Evolutionary conservation across 2,797 vertebrate genomes (phyloP).

Genomic region (Meda fulgida): DNA sequence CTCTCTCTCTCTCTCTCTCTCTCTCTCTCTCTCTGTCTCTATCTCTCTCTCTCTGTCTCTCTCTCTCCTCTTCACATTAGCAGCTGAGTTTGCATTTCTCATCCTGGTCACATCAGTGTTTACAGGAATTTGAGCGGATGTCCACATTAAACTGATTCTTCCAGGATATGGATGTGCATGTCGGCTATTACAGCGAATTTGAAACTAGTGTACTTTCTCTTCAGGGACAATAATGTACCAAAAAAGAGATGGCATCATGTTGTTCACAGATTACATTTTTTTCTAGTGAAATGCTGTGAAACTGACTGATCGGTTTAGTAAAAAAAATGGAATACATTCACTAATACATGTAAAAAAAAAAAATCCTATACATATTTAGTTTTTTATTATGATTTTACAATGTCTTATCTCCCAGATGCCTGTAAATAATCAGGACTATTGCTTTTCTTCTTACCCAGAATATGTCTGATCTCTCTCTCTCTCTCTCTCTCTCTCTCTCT

Average conservation of each 20-base stretch:
- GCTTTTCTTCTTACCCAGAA: slow-evolving; percentile 9
- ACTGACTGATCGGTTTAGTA: not conserved
- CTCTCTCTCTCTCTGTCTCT: slow-evolving; percentile 1
- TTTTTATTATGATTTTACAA: not conserved
- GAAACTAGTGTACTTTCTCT: not conserved
- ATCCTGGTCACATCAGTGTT: not conserved
- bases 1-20: not conserved
- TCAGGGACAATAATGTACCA: not conserved
- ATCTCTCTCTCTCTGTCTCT: slow-evolving; percentile 8
- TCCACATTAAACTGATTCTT: slow-evolving; percentile 6
- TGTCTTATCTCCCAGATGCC: not conserved
- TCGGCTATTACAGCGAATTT: not conserved
- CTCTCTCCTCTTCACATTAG: not conserved
- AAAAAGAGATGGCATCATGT: not conserved
- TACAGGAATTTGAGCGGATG: slow-evolving; percentile 13
- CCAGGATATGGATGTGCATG: not conserved
- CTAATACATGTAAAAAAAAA: not conserved
- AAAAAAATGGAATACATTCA: not conserved
- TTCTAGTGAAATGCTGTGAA: not conserved
- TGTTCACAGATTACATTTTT: not conserved
- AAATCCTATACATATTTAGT: not conserved
- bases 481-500: not conserved
- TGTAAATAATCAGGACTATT: slow-evolving; percentile 20
- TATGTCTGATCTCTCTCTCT: not conserved
- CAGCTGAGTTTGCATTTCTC: slow-evolving; percentile 28